Percentiles rank a stretch among this genome's conserved stretches.
phyloP scores from a whole-genome alignment of 2,113 vertebrate genomes.

The Anhinga rufa region DNA sequence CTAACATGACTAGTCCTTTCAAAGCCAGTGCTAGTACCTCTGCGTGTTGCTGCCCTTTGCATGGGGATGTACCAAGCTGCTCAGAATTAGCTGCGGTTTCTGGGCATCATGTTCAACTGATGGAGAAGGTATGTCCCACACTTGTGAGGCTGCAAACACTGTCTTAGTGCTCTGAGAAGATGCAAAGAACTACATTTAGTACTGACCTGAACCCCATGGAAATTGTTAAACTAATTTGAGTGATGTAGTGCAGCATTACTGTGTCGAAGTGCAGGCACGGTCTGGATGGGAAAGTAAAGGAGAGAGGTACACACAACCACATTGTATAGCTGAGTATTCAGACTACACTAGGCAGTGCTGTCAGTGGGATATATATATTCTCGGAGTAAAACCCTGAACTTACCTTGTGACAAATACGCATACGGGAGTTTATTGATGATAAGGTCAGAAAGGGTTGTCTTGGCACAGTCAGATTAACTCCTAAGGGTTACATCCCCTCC shows the following conservation, averaged over 20 bases:
- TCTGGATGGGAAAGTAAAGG: not conserved
- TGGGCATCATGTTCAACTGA: not conserved
- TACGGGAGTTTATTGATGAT: not conserved
- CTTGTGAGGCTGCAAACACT: not conserved
- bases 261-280: not conserved
- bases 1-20: not conserved
- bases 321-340: not conserved
- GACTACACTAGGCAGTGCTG: not conserved
- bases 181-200: not conserved
- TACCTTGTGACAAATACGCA: not conserved
- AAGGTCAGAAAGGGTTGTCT: not conserved
- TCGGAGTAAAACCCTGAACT: not conserved
- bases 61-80: not conserved
- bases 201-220: not conserved
- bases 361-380: not conserved
- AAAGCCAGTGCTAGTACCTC: not conserved
- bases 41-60: fast-evolving
- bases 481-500: not conserved
- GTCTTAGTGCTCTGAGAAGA: not conserved
- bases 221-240: not conserved
- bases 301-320: not conserved
- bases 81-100: not conserved
- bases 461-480: not conserved
- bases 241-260: not conserved
- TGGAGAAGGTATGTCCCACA: not conserved